phyloP scores from a whole-genome alignment of 1,140 invertebrate species.

The Hormaphis cornu region DNA sequence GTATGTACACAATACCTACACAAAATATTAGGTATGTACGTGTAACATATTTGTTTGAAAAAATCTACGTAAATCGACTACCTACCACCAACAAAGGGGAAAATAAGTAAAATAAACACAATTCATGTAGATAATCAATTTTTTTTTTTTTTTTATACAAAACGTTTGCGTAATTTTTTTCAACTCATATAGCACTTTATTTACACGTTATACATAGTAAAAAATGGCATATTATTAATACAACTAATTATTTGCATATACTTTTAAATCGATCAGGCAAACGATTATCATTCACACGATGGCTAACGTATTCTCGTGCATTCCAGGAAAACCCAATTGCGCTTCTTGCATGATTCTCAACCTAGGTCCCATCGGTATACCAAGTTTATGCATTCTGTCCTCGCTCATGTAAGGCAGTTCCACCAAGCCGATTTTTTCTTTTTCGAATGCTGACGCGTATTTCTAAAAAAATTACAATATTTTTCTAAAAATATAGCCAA shows the following conservation, averaged over 20 bases:
- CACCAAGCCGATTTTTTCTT: slow-evolving; percentile 81
- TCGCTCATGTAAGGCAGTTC: slow-evolving; percentile 86
- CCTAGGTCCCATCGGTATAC: slow-evolving; percentile 78
- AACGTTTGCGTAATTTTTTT: too few species aligned
- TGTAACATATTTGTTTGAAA: too few species aligned
- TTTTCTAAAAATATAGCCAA: slow-evolving; percentile 35
- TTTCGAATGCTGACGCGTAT: slow-evolving; percentile 75
- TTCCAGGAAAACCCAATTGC: slow-evolving; percentile 44
- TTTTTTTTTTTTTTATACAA: too few species aligned
- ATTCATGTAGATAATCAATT: too few species aligned
- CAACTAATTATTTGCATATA: background rate
- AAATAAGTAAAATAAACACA: too few species aligned
- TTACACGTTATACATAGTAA: background rate
- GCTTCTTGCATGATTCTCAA: slow-evolving; percentile 84
- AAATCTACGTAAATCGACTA: too few species aligned
- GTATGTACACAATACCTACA: too few species aligned
- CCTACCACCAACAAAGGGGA: too few species aligned
- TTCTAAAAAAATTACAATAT: slow-evolving; percentile 66
- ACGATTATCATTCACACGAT: slow-evolving; percentile 36
- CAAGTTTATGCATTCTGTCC: slow-evolving; percentile 77
- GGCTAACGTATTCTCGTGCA: slow-evolving; percentile 38
- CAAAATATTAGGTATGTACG: too few species aligned
- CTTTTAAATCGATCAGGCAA: slow-evolving; percentile 5
- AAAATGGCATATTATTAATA: background rate
- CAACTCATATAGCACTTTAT: background rate